Base-by-base conservation (phyloP, 2,797 vertebrate species). In the Chaunax sp. region DNA sequence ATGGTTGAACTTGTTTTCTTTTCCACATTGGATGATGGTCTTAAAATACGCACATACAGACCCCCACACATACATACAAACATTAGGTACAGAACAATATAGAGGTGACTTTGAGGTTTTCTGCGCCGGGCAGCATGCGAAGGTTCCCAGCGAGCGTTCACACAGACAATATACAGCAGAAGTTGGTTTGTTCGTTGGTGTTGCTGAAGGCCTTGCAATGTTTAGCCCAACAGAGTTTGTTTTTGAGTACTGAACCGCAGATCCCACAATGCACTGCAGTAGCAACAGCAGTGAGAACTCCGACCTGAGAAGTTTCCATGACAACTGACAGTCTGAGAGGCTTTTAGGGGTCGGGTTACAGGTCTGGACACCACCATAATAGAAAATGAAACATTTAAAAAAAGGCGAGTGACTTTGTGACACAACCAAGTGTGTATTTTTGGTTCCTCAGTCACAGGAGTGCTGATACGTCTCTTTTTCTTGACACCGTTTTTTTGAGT, bases 231-330 rank as follows among this genome's bases (percentile, higher is more conserved):
- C 77, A 81, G 73, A 82, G 75, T 65, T 59, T 16, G 33, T 73
- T 12, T 79, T 80, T 68, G 61, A 74, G 86, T 82, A 83, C 81
- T 67, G 30, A 78, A 89, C 86, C 78, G 57, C 76, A 81, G 83
- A 86, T 89, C 87, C 87, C 90, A 88, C 81, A 87, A 86, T 88
- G 88, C 91, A 93, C 90, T 91, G 90, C 90, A 89, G 87, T 83
- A 85, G 80, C 83, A 78, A 91, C 90, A 90, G 85, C 84, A 93
- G 90, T 90, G 91, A 88, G 85, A 89, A 88, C 88, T 86, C 90
- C 90, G 90, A 93, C 93, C 91, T 93, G 91, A 93, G 92, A 92
- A 90, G 87, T 89, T 92, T 91, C 89, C 90, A 83, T 83, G 85
- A 89, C 88, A 86, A 83, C 85, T 87, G 88, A 89, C 89, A 86